These are phyloP conservation scores for Eulithis prunata DNA, from an alignment of 2,888 invertebrate species.

Conservation along the genomic window DNA sequence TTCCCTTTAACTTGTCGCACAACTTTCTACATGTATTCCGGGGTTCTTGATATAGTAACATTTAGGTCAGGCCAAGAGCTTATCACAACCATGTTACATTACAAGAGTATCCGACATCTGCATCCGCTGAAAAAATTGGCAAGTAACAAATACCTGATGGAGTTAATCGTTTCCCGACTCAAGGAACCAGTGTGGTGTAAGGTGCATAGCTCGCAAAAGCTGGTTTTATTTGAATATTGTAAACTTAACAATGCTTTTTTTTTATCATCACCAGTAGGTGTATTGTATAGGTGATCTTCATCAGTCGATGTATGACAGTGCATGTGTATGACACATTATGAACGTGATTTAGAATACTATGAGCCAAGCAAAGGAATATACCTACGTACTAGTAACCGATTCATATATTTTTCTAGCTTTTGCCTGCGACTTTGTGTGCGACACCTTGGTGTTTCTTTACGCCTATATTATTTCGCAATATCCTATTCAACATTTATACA, in stretches of 20 bases:
- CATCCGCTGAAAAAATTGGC: background rate
- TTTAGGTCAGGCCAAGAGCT: constrained; percentile 25
- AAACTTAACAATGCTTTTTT: too few relatives aligned
- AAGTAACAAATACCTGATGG: background rate
- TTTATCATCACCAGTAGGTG: too few relatives aligned
- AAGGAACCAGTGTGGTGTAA: too few relatives aligned
- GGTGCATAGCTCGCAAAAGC: too few relatives aligned
- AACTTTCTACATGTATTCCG: constrained; percentile 56
- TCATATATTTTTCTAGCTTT: background rate
- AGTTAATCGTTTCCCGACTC: background rate
- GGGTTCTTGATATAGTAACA: constrained; percentile 46
- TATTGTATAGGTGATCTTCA: background rate
- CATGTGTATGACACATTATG: constrained; percentile 6
- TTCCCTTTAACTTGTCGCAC: constrained; percentile 56
- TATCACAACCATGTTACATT: constrained; percentile 3
- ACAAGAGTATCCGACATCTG: background rate
- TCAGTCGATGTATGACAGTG: background rate
- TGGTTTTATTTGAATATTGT: too few relatives aligned
- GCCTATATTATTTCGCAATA: too few relatives aligned
- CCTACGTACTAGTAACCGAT: too few relatives aligned
- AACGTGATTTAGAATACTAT: constrained; percentile 5
- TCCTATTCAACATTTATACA: too few relatives aligned
- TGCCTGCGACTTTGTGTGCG: too few relatives aligned
- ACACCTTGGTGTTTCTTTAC: too few relatives aligned
- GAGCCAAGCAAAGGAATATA: background rate